Evolutionary conservation across 2,113 vertebrate genomes (phyloP), one percentile per base, ranked within the genome.

Genomic region (Dinomys branickii): DNA sequence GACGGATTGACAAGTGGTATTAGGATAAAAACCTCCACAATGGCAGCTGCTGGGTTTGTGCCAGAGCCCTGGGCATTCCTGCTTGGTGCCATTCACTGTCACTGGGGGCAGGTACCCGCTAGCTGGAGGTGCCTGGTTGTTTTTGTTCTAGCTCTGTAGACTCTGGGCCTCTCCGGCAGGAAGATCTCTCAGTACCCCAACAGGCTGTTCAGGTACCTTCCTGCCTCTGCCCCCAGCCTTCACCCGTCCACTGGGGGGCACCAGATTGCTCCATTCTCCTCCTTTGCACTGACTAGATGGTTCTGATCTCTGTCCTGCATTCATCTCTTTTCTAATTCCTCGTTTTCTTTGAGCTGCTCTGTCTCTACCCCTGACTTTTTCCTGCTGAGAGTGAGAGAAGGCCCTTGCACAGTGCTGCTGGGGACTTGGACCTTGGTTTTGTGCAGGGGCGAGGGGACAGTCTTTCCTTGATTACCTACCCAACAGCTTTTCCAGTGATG

Each of bases 1-100:
- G 93, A 96, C 0, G 33, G 59, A 84, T 93, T 97, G 97, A 97
- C 97, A 97, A 91, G 93, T 47, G 90, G 47, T n/a, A 96, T 97
- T 97, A 96, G 90, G 96, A 97, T 97, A 92, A 92, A 96, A 94
- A 47, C 58, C 92, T 97, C 90, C 3, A 13, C 81, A 14, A 54
- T 90, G 92, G 94, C 95, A 90, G 97, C 90, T 94, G 41, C 89
- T 5, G 10, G 93, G 96, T 94, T 69, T 61, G 17, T 92, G 95
- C 97, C 90, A 96, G 94, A 88, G 95, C 95, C 93, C 93, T 93
- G 90, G 87, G 89, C 35, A 0, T 93, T 96, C 78, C 95, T 94
- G 84, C 91, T 96, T 52, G 14, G 82, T 96, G 88, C 96, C 93
- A 94, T 54, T 97, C 87, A 80, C 92, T 97, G 96, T 97, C 93